Base-by-base conservation (phyloP, 2,113 vertebrate species). In the Chionis minor region DNA sequence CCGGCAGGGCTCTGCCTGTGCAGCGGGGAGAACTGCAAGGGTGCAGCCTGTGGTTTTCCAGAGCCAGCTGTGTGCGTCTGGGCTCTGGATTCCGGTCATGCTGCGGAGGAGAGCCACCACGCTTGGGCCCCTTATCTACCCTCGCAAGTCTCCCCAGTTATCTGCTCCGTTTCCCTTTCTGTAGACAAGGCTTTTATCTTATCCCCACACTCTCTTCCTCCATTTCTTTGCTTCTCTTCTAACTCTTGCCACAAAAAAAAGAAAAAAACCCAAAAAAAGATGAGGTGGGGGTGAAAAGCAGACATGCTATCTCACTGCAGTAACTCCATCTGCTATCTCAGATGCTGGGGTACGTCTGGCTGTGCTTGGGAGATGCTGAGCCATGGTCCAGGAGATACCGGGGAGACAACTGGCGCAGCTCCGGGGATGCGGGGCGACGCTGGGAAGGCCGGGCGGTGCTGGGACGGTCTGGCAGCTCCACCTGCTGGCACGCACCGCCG, bases 101-200 rank as follows among this genome's bases (percentile, higher is more conserved):
- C 44, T 75, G 56, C 62, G 20, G 23, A n/a, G 51, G 45, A 10
- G 26, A 40, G 17, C n/a, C 65, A 11, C 65, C 16, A 0, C 1
- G 1, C 52, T 84, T 1, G 0, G 4, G 42, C 38, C 45, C 45
- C 38, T 89, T 88, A 81, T 81, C 86, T 86, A 4, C 63, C 71
- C 63, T 58, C 17, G 6, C 88, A 67, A 44, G 72, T 77, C 51
- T 73, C 18, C 38, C 69, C 52, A 28, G 9, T 12, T 67, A 95
- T 88, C 92, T 84, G 61, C 49, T 66, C 56, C 3, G 0, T 63
- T 96, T 96, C 92, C 88, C 45, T n/a, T 71, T 49, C 47, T 75
- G 91, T 20, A 82, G 92, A 61, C 70, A 69, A 71, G 86, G 69
- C 61, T 84, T 93, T 91, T 86, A 69, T 91, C 92, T 96, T 92